Evolutionary conservation across 2,113 vertebrate genomes (phyloP), one percentile per base, ranked within the genome.

Genomic region (Ranitomeya variabilis): DNA sequence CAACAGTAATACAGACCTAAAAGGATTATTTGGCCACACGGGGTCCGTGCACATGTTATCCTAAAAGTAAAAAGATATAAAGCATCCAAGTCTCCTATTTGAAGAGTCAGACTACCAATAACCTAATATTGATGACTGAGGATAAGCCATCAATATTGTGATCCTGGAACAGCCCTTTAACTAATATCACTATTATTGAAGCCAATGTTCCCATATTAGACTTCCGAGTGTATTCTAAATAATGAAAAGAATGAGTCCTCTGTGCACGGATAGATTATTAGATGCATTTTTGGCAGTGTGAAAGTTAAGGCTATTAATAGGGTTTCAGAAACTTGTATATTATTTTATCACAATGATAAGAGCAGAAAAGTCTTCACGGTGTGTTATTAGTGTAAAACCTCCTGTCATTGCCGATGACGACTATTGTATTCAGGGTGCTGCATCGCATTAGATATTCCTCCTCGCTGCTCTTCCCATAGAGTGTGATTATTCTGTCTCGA

Each of bases 361-460:
- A 87, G 86, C 13, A 80, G 74, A 60, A 62, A 67, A 52, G 76
- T 54, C 78, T 87, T 57, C 18, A 64, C 60, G 59, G 86, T 54
- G 45, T 80, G 78, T 87, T 87, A 87, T 87, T 87, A 80, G 64
- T n/a, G 62, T 81, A 80, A 81, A 87, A 79, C 78, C 62, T 80
- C 86, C 86, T 87, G 77, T 87, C 86, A 87, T 26, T 26, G 60
- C 62, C 10, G 67, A 87, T 87, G 86, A 87, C 45, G 86, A 79
- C 45, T 80, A 87, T 87, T 87, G 86, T 87, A 31, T 87, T 87
- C 77, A 67, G 62, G 19, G 76, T 78, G 13, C 80, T 45, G 64
- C 37, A 59, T 57, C 1, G 31, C 77, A 87, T 87, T 87, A 87
- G 76, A 64, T 67, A 87, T 71, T 81, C 86, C 86, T 87, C 86